These are phyloP conservation scores for Ypsolopha sequella DNA, from an alignment of 2,888 invertebrate species.

Conservation along the genomic window DNA sequence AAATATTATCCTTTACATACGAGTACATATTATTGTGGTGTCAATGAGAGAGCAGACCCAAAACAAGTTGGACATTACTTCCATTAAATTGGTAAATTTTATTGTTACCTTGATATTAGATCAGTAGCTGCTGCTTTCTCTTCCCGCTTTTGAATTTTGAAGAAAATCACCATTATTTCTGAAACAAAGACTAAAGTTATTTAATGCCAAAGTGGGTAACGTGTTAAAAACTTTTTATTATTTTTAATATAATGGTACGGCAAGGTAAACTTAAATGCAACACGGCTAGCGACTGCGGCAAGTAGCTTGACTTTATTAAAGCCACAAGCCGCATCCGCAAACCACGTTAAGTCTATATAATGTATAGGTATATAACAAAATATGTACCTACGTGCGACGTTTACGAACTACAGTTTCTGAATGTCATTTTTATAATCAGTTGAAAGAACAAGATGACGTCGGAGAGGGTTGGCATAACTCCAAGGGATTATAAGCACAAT, in stretches of 20 bases:
- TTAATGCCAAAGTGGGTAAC: neutral
- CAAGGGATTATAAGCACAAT: too few species aligned
- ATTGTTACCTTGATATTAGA: slow-evolving; percentile 46
- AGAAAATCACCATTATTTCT: slow-evolving; percentile 64
- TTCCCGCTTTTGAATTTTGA: slow-evolving; percentile 60
- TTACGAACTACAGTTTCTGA: too few species aligned
- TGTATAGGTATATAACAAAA: too few species aligned
- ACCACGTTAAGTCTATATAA: too few species aligned
- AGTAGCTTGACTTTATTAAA: neutral
- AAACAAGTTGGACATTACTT: neutral
- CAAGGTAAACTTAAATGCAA: neutral
- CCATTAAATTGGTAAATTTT: neutral
- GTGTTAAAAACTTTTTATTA: slow-evolving; percentile 4
- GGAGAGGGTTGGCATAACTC: too few species aligned
- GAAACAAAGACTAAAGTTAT: slow-evolving; percentile 21
- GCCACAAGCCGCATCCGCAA: too few species aligned
- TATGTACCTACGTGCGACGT: too few species aligned
- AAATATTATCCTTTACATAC: neutral
- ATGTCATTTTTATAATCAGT: too few species aligned
- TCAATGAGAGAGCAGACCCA: neutral
- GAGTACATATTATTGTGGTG: neutral
- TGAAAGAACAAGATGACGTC: too few species aligned
- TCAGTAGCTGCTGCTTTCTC: slow-evolving; percentile 48
- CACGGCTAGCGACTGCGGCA: too few species aligned
- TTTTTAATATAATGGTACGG: neutral